Conservation (phyloP, 1,140 invertebrate genomes). For the Brachionus sp. region DNA sequence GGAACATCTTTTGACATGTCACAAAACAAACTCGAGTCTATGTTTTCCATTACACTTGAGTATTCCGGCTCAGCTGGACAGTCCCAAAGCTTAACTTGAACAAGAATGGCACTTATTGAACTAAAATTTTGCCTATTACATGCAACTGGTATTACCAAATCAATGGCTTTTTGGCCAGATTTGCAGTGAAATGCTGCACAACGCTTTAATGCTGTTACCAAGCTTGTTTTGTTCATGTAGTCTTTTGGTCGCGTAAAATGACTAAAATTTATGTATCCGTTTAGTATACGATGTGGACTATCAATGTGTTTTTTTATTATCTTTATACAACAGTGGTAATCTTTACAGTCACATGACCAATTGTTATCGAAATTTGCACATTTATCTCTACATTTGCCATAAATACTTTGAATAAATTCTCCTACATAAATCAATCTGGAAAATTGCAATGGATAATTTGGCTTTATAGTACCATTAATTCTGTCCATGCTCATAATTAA, state of each 20-base stretch:
- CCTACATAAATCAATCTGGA: background rate
- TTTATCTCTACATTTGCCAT: background rate
- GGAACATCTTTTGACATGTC: too few species aligned
- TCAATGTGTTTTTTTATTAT: background rate
- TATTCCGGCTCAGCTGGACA: too few species aligned
- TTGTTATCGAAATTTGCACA: background rate
- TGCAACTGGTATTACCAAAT: too few species aligned
- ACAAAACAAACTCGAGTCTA: too few species aligned
- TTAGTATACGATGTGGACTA: background rate
- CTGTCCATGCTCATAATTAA: background rate
- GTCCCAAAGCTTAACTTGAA: too few species aligned
- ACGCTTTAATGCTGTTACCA: background rate
- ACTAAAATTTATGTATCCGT: background rate
- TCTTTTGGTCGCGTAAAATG: background rate
- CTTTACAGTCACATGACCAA: background rate
- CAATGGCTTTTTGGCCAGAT: too few species aligned
- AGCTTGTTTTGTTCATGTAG: background rate
- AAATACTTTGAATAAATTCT: background rate
- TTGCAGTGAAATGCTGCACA: too few species aligned
- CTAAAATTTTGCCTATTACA: too few species aligned
- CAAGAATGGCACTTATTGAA: too few species aligned
- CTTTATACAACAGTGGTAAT: too few species aligned
- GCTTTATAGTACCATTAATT: background rate
- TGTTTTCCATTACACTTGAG: too few species aligned
- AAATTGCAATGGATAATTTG: background rate